Conservation (phyloP, 64 coral and sea anemone species). For the Stichodactyla mertensii region DNA sequence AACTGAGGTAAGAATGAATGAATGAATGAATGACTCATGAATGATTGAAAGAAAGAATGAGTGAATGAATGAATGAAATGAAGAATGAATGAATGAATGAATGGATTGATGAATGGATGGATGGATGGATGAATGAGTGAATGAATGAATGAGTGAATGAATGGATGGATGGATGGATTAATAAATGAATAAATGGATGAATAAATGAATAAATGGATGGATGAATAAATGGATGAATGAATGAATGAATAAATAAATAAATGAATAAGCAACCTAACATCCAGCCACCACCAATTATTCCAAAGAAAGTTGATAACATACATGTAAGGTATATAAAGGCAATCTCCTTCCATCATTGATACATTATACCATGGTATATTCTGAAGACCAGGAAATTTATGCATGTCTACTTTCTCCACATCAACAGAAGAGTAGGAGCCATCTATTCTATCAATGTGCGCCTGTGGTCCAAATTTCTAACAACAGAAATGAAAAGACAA, state of each 20-base stretch:
- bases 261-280: not conserved
- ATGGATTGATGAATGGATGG: not conserved
- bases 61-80: too few species aligned
- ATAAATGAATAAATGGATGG: not conserved
- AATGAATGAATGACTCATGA: too few species aligned
- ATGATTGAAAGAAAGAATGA: too few species aligned
- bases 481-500: slow-evolving; percentile 6
- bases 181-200: not conserved
- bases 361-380: slow-evolving; percentile 80
- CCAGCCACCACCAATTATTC: not conserved
- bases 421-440: slow-evolving; percentile 80
- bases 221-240: not conserved
- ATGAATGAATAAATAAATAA: not conserved
- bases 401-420: slow-evolving; percentile 94
- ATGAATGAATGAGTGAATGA: not conserved
- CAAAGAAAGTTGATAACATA: not conserved
- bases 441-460: slow-evolving; percentile 79
- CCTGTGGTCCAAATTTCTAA: slow-evolving; percentile 48
- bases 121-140: not conserved
- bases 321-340: slow-evolving; percentile 87
- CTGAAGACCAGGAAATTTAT: slow-evolving; percentile 81
- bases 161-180: not conserved
- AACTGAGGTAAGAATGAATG: too few species aligned
- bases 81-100: too few species aligned
- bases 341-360: slow-evolving; percentile 80